phyloP scores from a whole-genome alignment of 2,113 vertebrate species.

The Phalacrocorax aristotelis region DNA sequence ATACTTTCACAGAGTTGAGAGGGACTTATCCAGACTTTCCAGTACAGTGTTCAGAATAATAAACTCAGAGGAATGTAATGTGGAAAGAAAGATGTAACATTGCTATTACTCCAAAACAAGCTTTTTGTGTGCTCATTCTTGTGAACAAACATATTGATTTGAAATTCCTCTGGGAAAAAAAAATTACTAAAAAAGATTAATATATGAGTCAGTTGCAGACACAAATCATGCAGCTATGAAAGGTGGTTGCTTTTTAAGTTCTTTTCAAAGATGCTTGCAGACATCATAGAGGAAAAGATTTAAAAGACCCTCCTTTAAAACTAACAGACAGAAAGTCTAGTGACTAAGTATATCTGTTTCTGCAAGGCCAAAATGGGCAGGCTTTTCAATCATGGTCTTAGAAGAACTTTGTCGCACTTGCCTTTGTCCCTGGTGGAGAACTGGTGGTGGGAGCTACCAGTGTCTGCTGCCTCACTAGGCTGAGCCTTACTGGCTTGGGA shows the following conservation, averaged over 20 bases:
- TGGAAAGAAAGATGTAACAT: background rate
- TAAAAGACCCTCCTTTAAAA: background rate
- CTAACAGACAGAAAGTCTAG: background rate
- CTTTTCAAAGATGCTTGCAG: background rate
- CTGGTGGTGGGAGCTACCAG: background rate
- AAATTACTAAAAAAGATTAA: slow-evolving; percentile 11
- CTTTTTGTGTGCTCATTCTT: background rate
- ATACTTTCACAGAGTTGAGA: background rate
- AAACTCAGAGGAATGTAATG: background rate
- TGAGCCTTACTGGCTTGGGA: background rate
- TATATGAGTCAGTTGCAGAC: slow-evolving; percentile 1
- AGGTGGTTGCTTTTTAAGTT: background rate
- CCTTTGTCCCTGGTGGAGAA: background rate
- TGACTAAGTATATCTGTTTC: background rate
- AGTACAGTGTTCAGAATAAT: background rate
- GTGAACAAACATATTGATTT: slow-evolving; percentile 16
- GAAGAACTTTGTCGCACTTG: background rate
- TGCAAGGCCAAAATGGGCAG: background rate
- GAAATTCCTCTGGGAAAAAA: slow-evolving; percentile 16
- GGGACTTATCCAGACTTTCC: background rate
- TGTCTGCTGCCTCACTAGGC: background rate
- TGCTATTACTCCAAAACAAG: background rate
- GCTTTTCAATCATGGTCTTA: fast-evolving
- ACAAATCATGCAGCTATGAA: background rate
- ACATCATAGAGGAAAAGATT: background rate